Base-by-base conservation (phyloP, 2,113 vertebrate genomes). In the Xiphorhynchus elegans region DNA sequence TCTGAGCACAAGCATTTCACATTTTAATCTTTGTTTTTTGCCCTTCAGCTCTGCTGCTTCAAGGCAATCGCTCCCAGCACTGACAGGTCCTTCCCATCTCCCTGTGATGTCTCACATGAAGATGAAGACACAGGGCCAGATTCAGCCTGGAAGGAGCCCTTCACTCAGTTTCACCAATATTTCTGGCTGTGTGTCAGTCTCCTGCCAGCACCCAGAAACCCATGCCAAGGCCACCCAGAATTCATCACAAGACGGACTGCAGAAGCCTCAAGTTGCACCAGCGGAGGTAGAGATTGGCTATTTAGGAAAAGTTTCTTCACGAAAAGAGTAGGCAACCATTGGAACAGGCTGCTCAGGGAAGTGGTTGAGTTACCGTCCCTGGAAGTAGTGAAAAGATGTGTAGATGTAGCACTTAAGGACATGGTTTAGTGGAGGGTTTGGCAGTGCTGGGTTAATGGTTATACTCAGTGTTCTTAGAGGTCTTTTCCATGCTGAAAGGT, bases 61-160 rank as follows among this genome's bases (percentile, higher is more conserved):
- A 13, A 29, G 23, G 17, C 0, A 0, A 80, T 37, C 2, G 1
- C 18, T 53, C 33, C 50, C 37, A 76, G n/a, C 26, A 46, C 31
- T 12, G 33, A 15, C 26, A 33, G 0, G 1, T 75, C 33, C 26
- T 69, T 17, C 44, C 6, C 2, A 1, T 70, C 18, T 28, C 72
- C 62, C 33, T 2, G 2, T 28, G 6, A 29, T 24, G 23, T 46
- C 29, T 76, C 10, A 1, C 12, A 3, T 11, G 18, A 76, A 84
- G 23, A 59, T 40, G 28, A 92, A 69, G 42, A 47, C 47, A 66
- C 13, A 39, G 56, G 33, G 25, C 14, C 26, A 68, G 23, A 67
- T 42, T 77, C 31, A 68, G 42, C n/a, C 33, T 80, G 24, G 37
- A 81, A 76, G 33, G 3, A 88, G 5, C 7, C 19, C 26, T 76